phyloP scores from a whole-genome alignment of 2,888 invertebrate genomes.

The Dasysyrphus albostriatus region DNA sequence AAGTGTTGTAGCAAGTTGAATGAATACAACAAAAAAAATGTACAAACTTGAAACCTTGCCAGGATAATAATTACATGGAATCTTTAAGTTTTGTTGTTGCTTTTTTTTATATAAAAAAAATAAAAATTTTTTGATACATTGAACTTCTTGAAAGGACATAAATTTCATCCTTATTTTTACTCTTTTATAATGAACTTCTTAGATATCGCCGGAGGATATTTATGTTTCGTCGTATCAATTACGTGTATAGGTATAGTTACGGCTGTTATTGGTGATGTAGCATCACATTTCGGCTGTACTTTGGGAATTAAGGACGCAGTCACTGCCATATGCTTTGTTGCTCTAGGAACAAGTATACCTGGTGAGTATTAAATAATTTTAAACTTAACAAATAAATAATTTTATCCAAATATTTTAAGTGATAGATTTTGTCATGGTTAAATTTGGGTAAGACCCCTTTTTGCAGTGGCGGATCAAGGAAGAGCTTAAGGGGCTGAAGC shows the following conservation, averaged over 20 bases:
- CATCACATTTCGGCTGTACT: slow-evolving; percentile 98
- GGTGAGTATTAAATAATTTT: slow-evolving; percentile 86
- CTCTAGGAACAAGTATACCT: slow-evolving; percentile 99
- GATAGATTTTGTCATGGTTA: too few relatives aligned
- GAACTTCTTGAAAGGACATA: neutral
- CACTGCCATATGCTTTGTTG: slow-evolving; percentile 98
- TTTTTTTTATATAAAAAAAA: neutral
- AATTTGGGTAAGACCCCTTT: too few relatives aligned
- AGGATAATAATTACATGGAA: slow-evolving; percentile 28
- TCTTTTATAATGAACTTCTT: slow-evolving; percentile 79
- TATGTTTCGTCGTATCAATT: slow-evolving; percentile 97
- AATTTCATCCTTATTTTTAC: neutral
- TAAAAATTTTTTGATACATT: neutral
- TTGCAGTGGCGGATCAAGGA: too few relatives aligned
- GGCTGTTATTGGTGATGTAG: slow-evolving; percentile 98
- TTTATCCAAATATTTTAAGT: neutral
- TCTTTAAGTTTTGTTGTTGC: neutral
- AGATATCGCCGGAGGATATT: slow-evolving; percentile 97
- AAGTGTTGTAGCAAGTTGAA: slow-evolving; percentile 10
- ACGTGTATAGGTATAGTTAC: slow-evolving; percentile 96
- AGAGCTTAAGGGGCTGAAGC: too few relatives aligned
- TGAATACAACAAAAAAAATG: slow-evolving; percentile 2
- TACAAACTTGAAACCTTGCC: slow-evolving; percentile 30
- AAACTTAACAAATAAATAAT: too few relatives aligned
- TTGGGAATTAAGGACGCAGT: slow-evolving; percentile 98